Percentiles rank a stretch among this genome's conserved stretches.
Evolutionary conservation across 2,797 vertebrate species (phyloP).

Genomic region (Eulemur mongoz): DNA sequence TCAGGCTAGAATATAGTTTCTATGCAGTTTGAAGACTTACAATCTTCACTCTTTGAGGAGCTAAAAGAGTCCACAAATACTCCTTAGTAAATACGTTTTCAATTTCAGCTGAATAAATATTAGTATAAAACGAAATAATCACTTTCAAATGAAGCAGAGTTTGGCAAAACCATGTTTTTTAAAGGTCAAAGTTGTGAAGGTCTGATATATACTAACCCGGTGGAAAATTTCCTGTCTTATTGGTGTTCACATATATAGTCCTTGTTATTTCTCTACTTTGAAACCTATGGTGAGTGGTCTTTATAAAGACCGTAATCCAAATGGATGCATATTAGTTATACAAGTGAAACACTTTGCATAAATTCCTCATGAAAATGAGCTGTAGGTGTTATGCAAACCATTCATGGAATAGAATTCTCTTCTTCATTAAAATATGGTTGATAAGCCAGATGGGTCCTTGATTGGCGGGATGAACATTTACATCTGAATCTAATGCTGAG

Average conservation of each 20-base stretch:
- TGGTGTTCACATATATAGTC: not conserved
- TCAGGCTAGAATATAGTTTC: not conserved
- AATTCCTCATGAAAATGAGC: conserved; percentile 32
- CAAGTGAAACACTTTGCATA: not conserved
- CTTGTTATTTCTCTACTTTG: not conserved
- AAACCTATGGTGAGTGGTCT: not conserved
- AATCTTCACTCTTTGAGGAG: conserved; percentile 25
- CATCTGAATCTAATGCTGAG: not conserved
- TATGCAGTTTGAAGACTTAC: not conserved
- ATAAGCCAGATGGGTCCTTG: not conserved
- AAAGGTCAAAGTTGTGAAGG: not conserved
- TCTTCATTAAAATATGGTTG: conserved; percentile 13
- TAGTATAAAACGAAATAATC: not conserved
- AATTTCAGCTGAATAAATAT: not conserved
- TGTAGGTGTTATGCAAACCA: not conserved
- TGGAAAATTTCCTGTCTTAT: not conserved
- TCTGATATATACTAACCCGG: not conserved
- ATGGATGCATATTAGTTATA: not conserved
- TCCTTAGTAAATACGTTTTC: not conserved
- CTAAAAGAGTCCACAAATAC: not conserved
- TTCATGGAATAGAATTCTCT: conserved; percentile 6
- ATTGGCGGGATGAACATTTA: not conserved
- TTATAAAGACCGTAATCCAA: not conserved
- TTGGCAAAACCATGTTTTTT: not conserved
- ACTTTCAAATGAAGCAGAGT: not conserved